phyloP scores from a whole-genome alignment of 2,888 invertebrate species.

The Graphium colonna region DNA sequence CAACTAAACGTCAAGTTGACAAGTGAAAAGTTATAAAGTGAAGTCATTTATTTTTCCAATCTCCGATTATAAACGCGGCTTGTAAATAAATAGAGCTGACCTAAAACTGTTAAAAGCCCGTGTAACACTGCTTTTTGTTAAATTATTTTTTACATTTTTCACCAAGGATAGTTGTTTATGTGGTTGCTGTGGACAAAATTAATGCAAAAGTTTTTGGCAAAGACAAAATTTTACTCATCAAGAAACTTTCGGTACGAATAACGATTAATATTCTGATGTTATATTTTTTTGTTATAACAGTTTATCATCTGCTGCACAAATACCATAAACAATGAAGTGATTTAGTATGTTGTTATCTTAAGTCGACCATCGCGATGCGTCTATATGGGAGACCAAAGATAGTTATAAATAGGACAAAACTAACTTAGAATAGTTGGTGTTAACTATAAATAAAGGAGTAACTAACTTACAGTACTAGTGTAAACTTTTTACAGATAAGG shows the following conservation, averaged over 20 bases:
- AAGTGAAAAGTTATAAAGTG: constrained; percentile 17
- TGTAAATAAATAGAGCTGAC: constrained; percentile 9
- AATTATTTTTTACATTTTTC: background rate
- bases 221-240: background rate
- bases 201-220: background rate
- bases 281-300: background rate
- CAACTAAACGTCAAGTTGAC: constrained; percentile 29
- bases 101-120: constrained; percentile 7
- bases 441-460: no score
- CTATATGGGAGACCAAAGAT: constrained; percentile 45
- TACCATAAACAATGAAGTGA: background rate
- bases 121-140: background rate
- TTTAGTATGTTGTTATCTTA: background rate
- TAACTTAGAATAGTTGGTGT: no score
- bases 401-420: background rate
- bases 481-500: constrained; percentile 54
- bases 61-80: constrained; percentile 11
- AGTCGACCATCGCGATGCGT: background rate
- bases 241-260: background rate
- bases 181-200: background rate
- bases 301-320: background rate
- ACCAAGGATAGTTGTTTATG: background rate
- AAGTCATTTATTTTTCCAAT: constrained; percentile 16
- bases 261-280: background rate
- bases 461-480: no score